These are phyloP conservation scores for Epizoanthus illoricatus DNA, from an alignment of 92 coral and sea anemone species.

Conservation along the genomic window DNA sequence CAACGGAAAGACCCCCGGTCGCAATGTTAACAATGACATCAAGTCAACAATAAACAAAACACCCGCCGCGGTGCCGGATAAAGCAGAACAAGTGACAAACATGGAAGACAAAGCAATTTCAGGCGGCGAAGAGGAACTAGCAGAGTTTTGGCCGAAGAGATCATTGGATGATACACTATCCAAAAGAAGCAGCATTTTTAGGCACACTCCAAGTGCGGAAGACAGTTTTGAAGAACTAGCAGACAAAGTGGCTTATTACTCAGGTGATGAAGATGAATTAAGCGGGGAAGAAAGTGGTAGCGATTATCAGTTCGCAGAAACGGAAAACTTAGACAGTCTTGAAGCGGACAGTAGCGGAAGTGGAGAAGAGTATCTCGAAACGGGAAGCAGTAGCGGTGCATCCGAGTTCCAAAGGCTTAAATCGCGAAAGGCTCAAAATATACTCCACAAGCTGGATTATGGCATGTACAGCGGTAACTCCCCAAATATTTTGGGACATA, in stretches of 20 bases:
- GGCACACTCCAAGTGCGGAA: neutral
- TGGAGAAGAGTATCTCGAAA: neutral
- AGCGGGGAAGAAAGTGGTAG: neutral
- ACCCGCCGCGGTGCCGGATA: neutral
- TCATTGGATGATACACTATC: slow-evolving; percentile 9
- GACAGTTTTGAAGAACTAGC: neutral
- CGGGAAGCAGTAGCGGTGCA: neutral
- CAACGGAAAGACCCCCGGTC: neutral
- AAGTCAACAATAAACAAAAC: neutral
- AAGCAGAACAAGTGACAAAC: neutral
- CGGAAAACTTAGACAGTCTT: neutral
- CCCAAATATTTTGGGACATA: neutral
- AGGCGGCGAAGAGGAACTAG: slow-evolving; percentile 39
- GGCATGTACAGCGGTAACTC: neutral
- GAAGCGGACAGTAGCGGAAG: slow-evolving; percentile 9
- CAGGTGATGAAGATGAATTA: neutral
- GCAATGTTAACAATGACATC: neutral
- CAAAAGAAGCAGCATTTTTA: slow-evolving; percentile 26
- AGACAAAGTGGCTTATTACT: neutral
- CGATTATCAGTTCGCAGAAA: neutral
- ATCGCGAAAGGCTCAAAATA: neutral
- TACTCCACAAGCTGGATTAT: slow-evolving; percentile 9
- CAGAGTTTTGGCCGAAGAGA: slow-evolving; percentile 37
- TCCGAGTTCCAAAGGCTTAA: neutral
- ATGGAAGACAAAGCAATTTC: slow-evolving; percentile 36